phyloP scores from a whole-genome alignment of 2,113 vertebrate species.

The Eretmochelys imbricata region DNA sequence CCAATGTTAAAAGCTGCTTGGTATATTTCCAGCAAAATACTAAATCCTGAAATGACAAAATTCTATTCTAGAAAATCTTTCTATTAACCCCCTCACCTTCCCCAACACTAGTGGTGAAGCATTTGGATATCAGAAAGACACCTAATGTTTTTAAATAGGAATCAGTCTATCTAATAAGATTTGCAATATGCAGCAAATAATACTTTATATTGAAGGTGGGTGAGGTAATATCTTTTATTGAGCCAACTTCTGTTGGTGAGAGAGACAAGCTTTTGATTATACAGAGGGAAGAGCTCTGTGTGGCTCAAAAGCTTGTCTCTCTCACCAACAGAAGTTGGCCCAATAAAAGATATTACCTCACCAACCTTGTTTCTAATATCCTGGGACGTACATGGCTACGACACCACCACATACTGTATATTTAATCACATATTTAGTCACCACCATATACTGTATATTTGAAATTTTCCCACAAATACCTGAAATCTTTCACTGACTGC shows the following conservation, averaged over 20 bases:
- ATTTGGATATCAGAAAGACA: conserved; percentile 17
- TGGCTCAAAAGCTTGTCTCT: no score
- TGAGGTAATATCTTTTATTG: neutral
- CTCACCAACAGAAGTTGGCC: no score
- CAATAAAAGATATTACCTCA: no score
- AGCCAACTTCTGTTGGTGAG: neutral
- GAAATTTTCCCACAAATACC: neutral
- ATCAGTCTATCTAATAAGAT: conserved; percentile 24
- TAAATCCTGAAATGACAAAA: conserved; percentile 41
- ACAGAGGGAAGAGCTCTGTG: no score
- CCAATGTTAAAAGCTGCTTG: conserved; percentile 60
- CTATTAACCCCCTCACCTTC: neutral
- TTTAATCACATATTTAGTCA: neutral
- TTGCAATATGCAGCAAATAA: neutral
- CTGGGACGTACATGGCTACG: no score
- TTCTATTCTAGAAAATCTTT: neutral
- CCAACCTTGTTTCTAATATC: no score
- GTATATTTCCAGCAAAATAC: conserved; percentile 64
- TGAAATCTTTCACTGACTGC: neutral
- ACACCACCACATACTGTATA: no score
- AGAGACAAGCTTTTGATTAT: no score
- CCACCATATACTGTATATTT: neutral
- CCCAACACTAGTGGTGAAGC: conserved; percentile 64
- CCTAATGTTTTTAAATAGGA: conserved; percentile 50
- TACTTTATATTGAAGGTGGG: conserved; percentile 11